Percentiles rank a stretch among this genome's conserved stretches.
Conservation (phyloP, 2,113 vertebrate genomes). For the Semnopithecus entellus region DNA sequence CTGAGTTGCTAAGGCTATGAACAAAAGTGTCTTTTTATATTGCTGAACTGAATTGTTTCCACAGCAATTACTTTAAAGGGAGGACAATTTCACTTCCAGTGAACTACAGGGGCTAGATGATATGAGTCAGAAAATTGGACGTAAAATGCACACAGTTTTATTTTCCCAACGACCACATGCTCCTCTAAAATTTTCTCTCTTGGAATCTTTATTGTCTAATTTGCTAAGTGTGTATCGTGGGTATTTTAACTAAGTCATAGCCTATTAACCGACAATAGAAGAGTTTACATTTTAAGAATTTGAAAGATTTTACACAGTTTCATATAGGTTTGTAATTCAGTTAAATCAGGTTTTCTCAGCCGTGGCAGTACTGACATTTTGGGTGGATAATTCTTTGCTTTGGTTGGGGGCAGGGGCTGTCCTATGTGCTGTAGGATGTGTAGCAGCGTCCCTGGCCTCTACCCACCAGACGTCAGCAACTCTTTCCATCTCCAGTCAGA, state of each 20-base stretch:
- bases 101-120: background rate
- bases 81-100: background rate
- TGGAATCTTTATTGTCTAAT: background rate
- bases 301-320: background rate
- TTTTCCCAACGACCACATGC: background rate
- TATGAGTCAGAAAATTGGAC: background rate
- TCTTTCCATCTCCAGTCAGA: rapidly evolving
- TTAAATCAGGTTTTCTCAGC: background rate
- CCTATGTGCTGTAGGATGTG: background rate
- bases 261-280: background rate
- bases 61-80: background rate
- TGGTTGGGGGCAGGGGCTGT: background rate
- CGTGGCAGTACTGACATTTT: background rate
- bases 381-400: background rate
- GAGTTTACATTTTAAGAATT: background rate
- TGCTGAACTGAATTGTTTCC: background rate
- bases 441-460: no score
- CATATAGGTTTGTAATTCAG: background rate
- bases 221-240: background rate
- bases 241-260: background rate
- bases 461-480: background rate
- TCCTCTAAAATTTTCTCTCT: background rate
- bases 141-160: background rate
- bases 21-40: background rate
- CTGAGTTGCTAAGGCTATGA: background rate